Evolutionary conservation across 2,888 invertebrate species (phyloP).

Genomic region (Cosmopolites sordidus): DNA sequence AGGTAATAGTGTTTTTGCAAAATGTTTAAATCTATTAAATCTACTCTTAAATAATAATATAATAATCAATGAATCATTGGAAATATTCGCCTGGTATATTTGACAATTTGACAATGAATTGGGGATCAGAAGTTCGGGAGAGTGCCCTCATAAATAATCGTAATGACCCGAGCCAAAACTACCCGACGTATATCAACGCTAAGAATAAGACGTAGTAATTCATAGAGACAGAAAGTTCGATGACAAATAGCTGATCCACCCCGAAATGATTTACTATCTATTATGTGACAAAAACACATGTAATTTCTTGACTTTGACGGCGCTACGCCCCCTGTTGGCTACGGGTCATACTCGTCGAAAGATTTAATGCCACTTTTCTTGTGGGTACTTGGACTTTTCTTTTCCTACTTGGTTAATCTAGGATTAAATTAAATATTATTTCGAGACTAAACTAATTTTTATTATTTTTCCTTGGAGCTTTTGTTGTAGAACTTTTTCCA

Average conservation of each 20-base stretch:
- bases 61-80: no score
- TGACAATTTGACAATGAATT: neutral
- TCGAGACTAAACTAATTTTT: no score
- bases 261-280: conserved; percentile 47
- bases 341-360: neutral
- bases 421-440: no score
- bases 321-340: neutral
- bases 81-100: no score
- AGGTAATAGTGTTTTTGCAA: no score
- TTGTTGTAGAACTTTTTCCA: no score
- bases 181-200: conserved; percentile 21
- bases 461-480: no score
- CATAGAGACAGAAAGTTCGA: conserved; percentile 39
- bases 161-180: conserved; percentile 22
- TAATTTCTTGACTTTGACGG: conserved; percentile 43
- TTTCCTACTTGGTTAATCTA: no score
- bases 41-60: no score
- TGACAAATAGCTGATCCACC: conserved; percentile 45
- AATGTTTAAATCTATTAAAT: no score
- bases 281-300: conserved; percentile 50
- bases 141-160: conserved; percentile 23
- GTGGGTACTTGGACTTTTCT: no score
- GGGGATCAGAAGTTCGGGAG: conserved; percentile 13
- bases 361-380: neutral
- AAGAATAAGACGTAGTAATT: conserved; percentile 33